A percentile compares a stretch with the other conserved stretches of the same genome.
These are phyloP conservation scores for Bubalus kerabau DNA, from an alignment of 2,113 vertebrate species.

Conservation along the genomic window DNA sequence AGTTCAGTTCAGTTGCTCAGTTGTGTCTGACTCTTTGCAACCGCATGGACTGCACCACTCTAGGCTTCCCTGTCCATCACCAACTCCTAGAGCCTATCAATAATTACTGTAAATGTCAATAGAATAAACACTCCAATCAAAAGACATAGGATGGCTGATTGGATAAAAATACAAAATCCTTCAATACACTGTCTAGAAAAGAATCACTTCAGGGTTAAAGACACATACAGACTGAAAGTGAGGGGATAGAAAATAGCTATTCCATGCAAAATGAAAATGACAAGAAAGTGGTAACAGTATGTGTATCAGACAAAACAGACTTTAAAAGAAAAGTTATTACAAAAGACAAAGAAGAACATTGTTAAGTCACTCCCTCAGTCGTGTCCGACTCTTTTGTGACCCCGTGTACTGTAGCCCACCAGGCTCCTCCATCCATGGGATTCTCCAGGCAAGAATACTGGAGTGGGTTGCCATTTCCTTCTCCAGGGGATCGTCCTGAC, in stretches of 20 bases:
- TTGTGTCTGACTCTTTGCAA: background rate
- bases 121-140: background rate
- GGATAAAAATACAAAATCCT: background rate
- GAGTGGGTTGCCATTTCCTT: too few species aligned
- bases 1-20: background rate
- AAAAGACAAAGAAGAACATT: background rate
- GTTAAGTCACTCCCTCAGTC: rapidly evolving
- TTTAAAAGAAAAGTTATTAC: background rate
- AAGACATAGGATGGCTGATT: background rate
- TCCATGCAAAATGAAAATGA: background rate
- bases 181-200: background rate
- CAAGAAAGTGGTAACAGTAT: background rate
- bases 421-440: too few species aligned
- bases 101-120: background rate
- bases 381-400: too few species aligned
- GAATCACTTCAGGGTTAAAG: background rate
- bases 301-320: background rate
- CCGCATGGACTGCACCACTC: background rate
- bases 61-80: background rate
- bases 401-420: too few species aligned
- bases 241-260: background rate
- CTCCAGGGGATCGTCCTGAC: too few species aligned
- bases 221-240: background rate
- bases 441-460: too few species aligned
- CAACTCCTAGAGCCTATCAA: background rate